phyloP scores from a whole-genome alignment of 2,888 invertebrate species.

The Platypus cylindrus region DNA sequence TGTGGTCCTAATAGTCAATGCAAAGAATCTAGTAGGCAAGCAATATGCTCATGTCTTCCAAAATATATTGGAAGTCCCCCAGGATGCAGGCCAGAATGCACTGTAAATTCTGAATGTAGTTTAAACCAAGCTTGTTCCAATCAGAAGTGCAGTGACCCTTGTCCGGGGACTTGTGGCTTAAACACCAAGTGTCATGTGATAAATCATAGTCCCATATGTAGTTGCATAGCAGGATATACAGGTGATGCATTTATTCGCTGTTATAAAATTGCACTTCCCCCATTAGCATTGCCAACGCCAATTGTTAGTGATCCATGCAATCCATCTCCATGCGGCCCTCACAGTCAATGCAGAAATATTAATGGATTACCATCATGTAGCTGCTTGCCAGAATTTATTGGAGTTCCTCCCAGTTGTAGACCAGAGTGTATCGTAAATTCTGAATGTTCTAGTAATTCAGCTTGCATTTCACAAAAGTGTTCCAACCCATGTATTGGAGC shows the following conservation, averaged over 20 bases:
- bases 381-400: constrained; percentile 50
- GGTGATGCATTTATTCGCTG: constrained; percentile 62
- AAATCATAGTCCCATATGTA: constrained; percentile 70
- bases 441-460: constrained; percentile 56
- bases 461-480: constrained; percentile 63
- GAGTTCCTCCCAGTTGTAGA: constrained; percentile 59
- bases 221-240: constrained; percentile 46
- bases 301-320: constrained; percentile 39
- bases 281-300: constrained; percentile 35
- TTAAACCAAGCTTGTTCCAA: constrained; percentile 59
- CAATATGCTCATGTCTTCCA: constrained; percentile 62
- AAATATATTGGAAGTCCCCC: constrained; percentile 62
- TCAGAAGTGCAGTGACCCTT: constrained; percentile 67
- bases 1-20: constrained; percentile 72
- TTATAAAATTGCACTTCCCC: constrained; percentile 30
- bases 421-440: constrained; percentile 61
- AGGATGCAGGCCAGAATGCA: constrained; percentile 67
- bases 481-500: constrained; percentile 61
- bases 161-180: constrained; percentile 55
- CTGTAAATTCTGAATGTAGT: constrained; percentile 63
- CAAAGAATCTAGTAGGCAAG: constrained; percentile 54
- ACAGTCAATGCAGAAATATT: constrained; percentile 49
- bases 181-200: constrained; percentile 59
- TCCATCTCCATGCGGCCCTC: constrained; percentile 58
- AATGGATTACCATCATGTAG: constrained; percentile 52